A percentile compares a stretch with the other conserved stretches of the same genome.
Evolutionary conservation across 2,797 vertebrate genomes (phyloP).

Genomic region (Pseudomugil tenellus): DNA sequence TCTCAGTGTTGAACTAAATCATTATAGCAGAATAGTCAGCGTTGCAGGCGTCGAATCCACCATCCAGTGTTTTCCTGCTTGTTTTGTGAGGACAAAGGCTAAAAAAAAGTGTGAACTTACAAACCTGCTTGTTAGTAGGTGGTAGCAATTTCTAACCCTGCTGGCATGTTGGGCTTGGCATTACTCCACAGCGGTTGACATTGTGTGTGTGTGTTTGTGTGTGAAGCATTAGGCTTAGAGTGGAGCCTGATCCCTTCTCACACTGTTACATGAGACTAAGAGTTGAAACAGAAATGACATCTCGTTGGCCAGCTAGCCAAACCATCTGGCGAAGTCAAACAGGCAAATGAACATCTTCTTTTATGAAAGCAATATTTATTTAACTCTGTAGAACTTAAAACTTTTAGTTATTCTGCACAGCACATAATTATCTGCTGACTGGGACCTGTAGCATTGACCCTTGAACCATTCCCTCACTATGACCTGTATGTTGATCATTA

Average conservation of each 20-base stretch:
- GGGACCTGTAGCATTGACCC: slow-evolving; percentile 12
- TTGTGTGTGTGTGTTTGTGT: slow-evolving; percentile 21
- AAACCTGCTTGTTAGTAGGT: slow-evolving; percentile 20
- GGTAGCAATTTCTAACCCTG: slow-evolving; percentile 23
- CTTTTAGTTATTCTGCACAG: neutral
- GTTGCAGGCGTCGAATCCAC: neutral
- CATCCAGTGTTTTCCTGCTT: neutral
- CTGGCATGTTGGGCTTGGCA: slow-evolving; percentile 40
- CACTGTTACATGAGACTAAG: slow-evolving; percentile 41
- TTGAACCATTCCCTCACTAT: neutral
- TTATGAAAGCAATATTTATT: slow-evolving; percentile 20
- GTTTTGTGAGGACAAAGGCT: neutral
- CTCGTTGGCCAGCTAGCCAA: slow-evolving; percentile 34
- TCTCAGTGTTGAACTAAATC: slow-evolving; percentile 14
- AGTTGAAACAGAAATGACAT: slow-evolving; percentile 39
- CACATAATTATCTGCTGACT: slow-evolving; percentile 6
- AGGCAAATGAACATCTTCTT: slow-evolving; percentile 28
- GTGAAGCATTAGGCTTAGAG: slow-evolving; percentile 40
- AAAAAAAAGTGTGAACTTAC: neutral
- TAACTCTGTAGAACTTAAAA: neutral
- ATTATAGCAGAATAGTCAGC: too few relatives aligned
- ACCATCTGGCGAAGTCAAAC: slow-evolving; percentile 32
- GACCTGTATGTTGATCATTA: slow-evolving; percentile 5
- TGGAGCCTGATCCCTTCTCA: slow-evolving; percentile 41
- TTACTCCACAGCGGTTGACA: slow-evolving; percentile 24